Conservation (phyloP, 2,888 invertebrate genomes). For the Abscondita cerata region DNA sequence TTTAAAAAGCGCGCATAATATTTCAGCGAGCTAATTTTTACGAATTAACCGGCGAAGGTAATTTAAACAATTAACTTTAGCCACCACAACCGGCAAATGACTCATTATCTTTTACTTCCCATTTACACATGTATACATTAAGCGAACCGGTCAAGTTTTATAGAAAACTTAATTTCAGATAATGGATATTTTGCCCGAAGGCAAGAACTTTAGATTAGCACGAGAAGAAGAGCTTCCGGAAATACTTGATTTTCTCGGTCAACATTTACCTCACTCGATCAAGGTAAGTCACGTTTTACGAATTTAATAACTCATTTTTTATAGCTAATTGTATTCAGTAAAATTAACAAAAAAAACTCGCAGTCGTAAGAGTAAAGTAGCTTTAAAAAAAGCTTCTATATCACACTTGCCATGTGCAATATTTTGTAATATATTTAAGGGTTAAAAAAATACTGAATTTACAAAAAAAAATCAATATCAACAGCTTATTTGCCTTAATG, state of each 20-base stretch:
- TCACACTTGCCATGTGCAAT: no score
- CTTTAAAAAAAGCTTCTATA: no score
- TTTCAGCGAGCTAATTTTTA: conserved; percentile 24
- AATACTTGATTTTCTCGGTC: conserved; percentile 79
- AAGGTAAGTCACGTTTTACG: conserved; percentile 76
- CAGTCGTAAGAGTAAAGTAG: no score
- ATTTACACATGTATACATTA: not conserved
- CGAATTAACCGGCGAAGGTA: conserved; percentile 27
- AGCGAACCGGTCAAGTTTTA: no score
- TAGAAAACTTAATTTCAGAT: conserved; percentile 51
- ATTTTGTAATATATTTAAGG: no score
- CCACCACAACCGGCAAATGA: conserved; percentile 6
- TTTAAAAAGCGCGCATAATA: conserved; percentile 10
- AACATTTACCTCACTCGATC: conserved; percentile 85
- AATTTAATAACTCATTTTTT: no score
- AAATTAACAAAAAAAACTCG: no score
- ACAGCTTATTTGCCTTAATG: no score
- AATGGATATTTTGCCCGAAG: conserved; percentile 87
- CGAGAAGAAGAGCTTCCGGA: conserved; percentile 84
- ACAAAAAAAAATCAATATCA: no score
- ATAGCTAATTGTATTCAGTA: no score
- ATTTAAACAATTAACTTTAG: conserved; percentile 12
- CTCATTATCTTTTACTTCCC: not conserved
- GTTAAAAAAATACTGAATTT: no score
- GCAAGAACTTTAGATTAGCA: conserved; percentile 87